Conservation (phyloP, 2,888 invertebrate species). For the Gastrophysa polygoni region DNA sequence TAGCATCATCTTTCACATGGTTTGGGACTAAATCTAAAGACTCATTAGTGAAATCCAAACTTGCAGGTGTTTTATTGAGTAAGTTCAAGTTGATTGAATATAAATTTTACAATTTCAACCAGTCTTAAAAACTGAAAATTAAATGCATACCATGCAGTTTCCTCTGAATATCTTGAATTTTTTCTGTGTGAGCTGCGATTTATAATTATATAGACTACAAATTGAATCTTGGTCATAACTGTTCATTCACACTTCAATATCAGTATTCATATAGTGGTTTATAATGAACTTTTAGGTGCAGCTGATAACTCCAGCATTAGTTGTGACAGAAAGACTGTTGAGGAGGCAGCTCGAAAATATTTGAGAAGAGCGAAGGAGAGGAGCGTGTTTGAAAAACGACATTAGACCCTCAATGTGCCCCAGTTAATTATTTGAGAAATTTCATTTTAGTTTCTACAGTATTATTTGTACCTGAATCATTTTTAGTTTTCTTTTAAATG, state of each 20-base stretch:
- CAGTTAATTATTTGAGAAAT: not conserved
- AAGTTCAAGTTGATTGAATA: not conserved
- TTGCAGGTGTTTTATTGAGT: conserved; percentile 2
- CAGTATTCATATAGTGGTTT: too few relatives aligned
- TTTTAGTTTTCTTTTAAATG: not conserved
- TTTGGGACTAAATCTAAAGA: not conserved
- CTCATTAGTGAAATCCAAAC: not conserved
- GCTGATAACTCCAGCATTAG: too few relatives aligned
- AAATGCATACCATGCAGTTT: not conserved
- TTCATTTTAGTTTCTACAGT: not conserved
- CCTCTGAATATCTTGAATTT: not conserved
- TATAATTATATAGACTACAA: not conserved
- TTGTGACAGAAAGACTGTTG: not conserved
- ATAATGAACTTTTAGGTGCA: too few relatives aligned
- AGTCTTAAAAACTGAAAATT: conserved; percentile 1
- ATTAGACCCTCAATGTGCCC: not conserved
- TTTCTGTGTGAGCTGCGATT: not conserved
- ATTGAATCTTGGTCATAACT: not conserved
- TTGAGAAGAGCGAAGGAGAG: not conserved
- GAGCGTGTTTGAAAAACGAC: not conserved
- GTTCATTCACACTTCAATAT: not conserved
- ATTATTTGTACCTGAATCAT: not conserved
- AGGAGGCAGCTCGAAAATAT: conserved; percentile 1
- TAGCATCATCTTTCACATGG: not conserved
- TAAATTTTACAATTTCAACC: conserved; percentile 1